Base-by-base conservation (phyloP, 1,140 invertebrate species). In the Hylyphantes graminicola region DNA sequence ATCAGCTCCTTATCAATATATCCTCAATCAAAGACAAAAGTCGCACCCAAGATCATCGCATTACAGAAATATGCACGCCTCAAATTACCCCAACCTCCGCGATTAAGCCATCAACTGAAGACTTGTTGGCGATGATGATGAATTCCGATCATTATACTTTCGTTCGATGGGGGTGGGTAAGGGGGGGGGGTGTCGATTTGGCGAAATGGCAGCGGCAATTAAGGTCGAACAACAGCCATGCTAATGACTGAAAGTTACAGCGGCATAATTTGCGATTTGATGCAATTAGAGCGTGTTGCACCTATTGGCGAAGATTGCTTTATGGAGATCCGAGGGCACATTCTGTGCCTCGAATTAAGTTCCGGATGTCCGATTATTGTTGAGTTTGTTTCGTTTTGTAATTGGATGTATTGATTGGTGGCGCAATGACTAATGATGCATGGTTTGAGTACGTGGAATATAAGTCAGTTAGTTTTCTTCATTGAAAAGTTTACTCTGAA, bases 251-350 rank as follows among this genome's bases (percentile, higher is more conserved):
- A 67, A 65, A 68, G 64, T 80, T 80, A 80, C 77, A 80, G 77
- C 53, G 53, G 35, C 65, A 80, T 80, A 80, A 80, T 80, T 80
- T 80, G 77, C 77, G 77, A 80, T 80, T 70, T 80, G 77, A 79
- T 79, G 76, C 76, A 79, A 79, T 79, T 79, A 79, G 57, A 50
- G 76, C 61, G 35, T 80, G 77, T 70, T 70, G 65, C 21, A 35
- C 50, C 35, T 35, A 35, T 35, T 35, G 35, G 35, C 35, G 35
- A 35, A 35, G 35, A 35, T 35, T 35, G 35, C 35, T 35, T 35
- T 35, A 35, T 35, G 35, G 35, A 35, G 35, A 35, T 35, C 35
- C 35, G 35, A n/a, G 35, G 35, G 35, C 35, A 35, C 35, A 35
- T 35, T 35, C 5, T 35, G 35, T 35, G 35, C 35, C 35, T 5